These are phyloP conservation scores for Drosophila vallismaia DNA, from an alignment of 2,888 invertebrate species.

Conservation along the genomic window DNA sequence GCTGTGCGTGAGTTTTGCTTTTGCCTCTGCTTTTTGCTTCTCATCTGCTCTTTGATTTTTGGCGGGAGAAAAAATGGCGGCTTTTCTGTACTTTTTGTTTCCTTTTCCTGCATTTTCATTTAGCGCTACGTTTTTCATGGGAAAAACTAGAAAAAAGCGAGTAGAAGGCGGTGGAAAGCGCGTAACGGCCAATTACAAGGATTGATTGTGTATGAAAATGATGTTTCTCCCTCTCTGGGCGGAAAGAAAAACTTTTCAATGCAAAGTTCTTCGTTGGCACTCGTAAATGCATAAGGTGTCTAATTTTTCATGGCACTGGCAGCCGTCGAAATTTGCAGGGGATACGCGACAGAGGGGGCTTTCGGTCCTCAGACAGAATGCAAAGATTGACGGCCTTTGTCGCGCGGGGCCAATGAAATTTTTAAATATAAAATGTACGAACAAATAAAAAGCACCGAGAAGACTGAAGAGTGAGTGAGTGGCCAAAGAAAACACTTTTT, in stretches of 20 bases:
- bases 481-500: conserved; percentile 56
- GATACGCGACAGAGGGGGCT: neutral
- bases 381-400: conserved; percentile 74
- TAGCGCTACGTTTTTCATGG: conserved; percentile 82
- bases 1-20: conserved; percentile 66
- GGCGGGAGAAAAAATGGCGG: conserved; percentile 69
- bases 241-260: conserved; percentile 62
- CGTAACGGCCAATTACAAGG: conserved; percentile 83
- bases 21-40: conserved; percentile 34
- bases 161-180: conserved; percentile 58
- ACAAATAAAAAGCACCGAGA: conserved; percentile 27
- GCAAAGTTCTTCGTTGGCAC: conserved; percentile 52
- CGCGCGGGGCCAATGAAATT: conserved; percentile 71
- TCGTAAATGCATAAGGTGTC: conserved; percentile 75
- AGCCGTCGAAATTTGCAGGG: conserved; percentile 15
- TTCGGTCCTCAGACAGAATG: conserved; percentile 36
- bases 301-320: conserved; percentile 76
- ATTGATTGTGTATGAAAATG: conserved; percentile 83
- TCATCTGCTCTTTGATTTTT: conserved; percentile 59
- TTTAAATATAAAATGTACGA: conserved; percentile 54
- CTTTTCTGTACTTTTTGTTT: conserved; percentile 32
- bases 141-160: conserved; percentile 71
- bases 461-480: conserved; percentile 20
- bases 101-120: conserved; percentile 70
- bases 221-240: conserved; percentile 42